Base-by-base conservation (phyloP, 2,888 invertebrate genomes). In the Tenthredo livida region DNA sequence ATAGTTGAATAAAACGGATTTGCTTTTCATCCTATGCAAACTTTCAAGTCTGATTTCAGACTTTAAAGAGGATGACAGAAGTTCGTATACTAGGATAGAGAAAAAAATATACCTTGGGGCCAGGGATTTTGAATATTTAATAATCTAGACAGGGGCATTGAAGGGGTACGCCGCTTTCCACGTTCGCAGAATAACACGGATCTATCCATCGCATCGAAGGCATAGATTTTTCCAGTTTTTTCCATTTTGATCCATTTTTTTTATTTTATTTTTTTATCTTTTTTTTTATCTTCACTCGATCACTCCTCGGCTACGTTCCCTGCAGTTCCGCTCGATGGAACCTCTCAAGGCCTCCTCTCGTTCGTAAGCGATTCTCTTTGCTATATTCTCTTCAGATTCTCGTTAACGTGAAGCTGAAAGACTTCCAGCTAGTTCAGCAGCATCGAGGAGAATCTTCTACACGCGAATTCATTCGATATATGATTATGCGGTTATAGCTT, bases 261-360 rank as follows among this genome's bases (percentile, higher is more conserved):
- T 40, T 6, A 80, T 61, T 33, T 50, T 50, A n/a, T n/a, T n/a
- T n/a, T 54, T 10, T 15, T 33, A 10, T 29, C 40, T 61, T 7
- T 61, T 25, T 21, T 25, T 21, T 40, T 6, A 80, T 61, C 54
- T 50, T 50, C 61, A 58, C 61, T 61, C 80, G 80, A 80, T 80
- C 80, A 80, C 80, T 80, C n/a, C 25, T 77, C 15, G 21, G 40
- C 29, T 21, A 15, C 61, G 58, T 80, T 80, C 80, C 80, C 80
- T 80, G 80, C 40, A 80, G 80, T 80, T 80, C 80, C 80, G 40
- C 80, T 80, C 61, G 80, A 80, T 80, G 80, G 61, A 80, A 80
- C 40, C 80, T 80, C 80, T 61, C 80, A 80, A 80, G 80, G 80
- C 80, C 80, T 80, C 80, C 61, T 40, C 80, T 80, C 40, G 61